Conservation (phyloP, 2,888 invertebrate genomes). For the Lithophane socia region DNA sequence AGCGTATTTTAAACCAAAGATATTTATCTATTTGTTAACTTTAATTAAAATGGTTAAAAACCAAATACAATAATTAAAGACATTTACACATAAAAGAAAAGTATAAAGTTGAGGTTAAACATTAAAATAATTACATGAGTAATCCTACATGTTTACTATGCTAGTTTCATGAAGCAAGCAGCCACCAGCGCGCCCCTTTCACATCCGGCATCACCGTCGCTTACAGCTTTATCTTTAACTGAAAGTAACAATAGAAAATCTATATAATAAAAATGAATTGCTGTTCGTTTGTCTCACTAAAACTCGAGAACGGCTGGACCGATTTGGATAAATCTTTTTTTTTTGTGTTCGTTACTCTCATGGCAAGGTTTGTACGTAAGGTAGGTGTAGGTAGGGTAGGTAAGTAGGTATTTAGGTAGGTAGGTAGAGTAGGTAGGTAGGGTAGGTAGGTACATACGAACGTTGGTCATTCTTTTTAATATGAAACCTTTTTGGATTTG, state of each 20-base stretch:
- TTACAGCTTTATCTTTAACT: conserved; percentile 28
- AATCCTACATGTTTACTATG: neutral
- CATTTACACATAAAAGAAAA: neutral
- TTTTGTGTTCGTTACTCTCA: too few species aligned
- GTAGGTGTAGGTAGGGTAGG: too few species aligned
- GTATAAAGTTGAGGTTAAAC: too few species aligned
- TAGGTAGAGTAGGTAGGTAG: too few species aligned
- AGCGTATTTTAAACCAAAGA: neutral
- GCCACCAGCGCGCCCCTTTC: conserved; percentile 23
- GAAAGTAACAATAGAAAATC: neutral
- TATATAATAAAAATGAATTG: too few species aligned
- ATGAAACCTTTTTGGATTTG: neutral
- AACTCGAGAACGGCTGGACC: too few species aligned
- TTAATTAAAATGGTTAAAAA: neutral
- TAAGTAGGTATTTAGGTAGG: too few species aligned
- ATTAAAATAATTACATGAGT: neutral
- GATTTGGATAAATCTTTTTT: too few species aligned
- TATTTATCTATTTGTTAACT: neutral
- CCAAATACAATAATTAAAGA: neutral
- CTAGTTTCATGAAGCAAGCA: conserved; percentile 12
- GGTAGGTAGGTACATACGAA: too few species aligned
- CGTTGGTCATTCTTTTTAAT: too few species aligned
- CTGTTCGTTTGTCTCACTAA: too few species aligned
- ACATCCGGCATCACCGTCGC: conserved; percentile 41
- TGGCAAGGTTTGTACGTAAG: too few species aligned